Conservation (phyloP, 2,797 vertebrate species). For the Poecilia velifera region DNA sequence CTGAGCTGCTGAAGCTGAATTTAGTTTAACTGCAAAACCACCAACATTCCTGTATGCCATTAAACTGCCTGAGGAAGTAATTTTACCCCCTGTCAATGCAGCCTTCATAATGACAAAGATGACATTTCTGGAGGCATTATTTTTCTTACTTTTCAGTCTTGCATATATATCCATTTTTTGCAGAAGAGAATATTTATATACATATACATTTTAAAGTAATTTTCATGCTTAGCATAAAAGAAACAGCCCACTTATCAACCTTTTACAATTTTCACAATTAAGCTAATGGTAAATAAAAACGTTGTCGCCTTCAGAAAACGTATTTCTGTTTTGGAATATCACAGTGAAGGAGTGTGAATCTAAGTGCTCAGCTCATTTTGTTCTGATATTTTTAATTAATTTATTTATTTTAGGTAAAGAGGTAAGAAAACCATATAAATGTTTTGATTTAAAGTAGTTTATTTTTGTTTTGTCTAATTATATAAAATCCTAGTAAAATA, state of each 20-base stretch:
- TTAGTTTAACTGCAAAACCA: conserved; percentile 2
- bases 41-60: background rate
- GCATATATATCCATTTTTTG: background rate
- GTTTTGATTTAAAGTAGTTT: background rate
- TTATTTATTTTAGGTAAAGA: background rate
- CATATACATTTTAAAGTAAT: background rate
- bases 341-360: background rate
- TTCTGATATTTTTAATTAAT: background rate
- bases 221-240: background rate
- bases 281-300: background rate
- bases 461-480: background rate
- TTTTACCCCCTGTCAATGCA: background rate
- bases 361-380: background rate
- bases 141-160: conserved; percentile 1
- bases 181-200: background rate
- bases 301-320: background rate
- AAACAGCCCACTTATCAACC: background rate
- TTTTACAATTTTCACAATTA: background rate
- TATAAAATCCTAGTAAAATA: background rate
- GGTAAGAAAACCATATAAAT: background rate
- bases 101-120: conserved; percentile 1
- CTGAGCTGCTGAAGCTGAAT: conserved; percentile 6
- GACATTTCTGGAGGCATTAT: conserved; percentile 7
- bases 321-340: background rate
- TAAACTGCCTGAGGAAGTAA: conserved; percentile 1